These are phyloP conservation scores for Lordiphosa andalusiaca DNA, from an alignment of 2,888 invertebrate genomes.

Conservation along the genomic window DNA sequence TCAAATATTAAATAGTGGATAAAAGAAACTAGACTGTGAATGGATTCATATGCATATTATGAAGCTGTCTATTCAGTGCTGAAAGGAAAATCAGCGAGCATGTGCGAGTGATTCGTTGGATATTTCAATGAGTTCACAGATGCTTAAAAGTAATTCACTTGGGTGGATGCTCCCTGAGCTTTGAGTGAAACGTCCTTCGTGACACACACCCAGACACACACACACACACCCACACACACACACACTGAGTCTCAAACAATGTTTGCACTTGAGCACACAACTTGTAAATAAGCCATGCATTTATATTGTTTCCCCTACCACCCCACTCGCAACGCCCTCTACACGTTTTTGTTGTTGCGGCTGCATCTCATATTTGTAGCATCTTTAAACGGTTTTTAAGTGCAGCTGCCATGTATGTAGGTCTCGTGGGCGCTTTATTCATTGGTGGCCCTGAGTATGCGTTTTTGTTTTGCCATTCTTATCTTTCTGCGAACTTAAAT, in stretches of 20 bases:
- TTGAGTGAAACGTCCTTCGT: conserved; percentile 31
- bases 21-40: conserved; percentile 3
- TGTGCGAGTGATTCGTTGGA: conserved; percentile 16
- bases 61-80: neutral
- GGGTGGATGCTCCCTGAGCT: conserved; percentile 19
- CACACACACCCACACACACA: conserved; percentile 12
- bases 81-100: conserved; percentile 16
- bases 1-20: too few relatives aligned
- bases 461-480: too few relatives aligned
- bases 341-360: neutral
- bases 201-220: conserved; percentile 3
- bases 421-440: neutral
- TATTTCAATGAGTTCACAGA: conserved; percentile 38
- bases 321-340: neutral
- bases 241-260: conserved; percentile 15
- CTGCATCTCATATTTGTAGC: conserved; percentile 14
- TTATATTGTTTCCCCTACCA: conserved; percentile 27
- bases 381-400: conserved; percentile 32
- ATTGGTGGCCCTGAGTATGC: neutral
- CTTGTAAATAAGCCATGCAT: conserved; percentile 41
- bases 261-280: conserved; percentile 46
- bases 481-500: too few relatives aligned
- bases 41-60: neutral
- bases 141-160: conserved; percentile 39
- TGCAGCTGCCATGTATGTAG: conserved; percentile 4